phyloP scores from a whole-genome alignment of 2,888 invertebrate species.

The Slavum lentiscoides region DNA sequence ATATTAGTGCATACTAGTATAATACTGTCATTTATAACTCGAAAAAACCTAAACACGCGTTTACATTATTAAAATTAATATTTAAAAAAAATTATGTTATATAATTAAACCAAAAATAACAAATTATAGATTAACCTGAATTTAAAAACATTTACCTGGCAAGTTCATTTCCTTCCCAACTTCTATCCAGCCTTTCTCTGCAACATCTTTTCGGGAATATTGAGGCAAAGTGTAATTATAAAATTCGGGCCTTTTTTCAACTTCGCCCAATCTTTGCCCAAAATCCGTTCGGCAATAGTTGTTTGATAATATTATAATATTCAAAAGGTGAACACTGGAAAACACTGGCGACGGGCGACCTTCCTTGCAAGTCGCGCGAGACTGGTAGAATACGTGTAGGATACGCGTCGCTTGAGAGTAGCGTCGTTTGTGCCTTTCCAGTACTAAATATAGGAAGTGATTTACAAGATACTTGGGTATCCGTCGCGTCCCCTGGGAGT shows the following conservation, averaged over 20 bases:
- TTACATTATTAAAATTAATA: too few species aligned
- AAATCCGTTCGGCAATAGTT: not conserved
- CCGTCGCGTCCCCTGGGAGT: not conserved
- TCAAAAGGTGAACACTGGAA: not conserved
- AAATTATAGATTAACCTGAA: not conserved
- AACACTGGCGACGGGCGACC: not conserved
- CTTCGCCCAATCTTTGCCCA: conserved; percentile 5
- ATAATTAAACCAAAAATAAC: too few species aligned
- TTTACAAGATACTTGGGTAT: conserved; percentile 24
- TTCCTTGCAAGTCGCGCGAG: not conserved
- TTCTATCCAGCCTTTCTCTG: too few species aligned
- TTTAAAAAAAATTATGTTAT: too few species aligned
- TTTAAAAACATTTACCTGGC: too few species aligned
- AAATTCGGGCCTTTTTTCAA: conserved; percentile 17
- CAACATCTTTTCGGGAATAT: too few species aligned
- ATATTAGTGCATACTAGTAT: too few species aligned
- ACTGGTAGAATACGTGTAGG: conserved; percentile 8
- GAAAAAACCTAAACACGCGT: too few species aligned
- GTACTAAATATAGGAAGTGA: conserved; percentile 24
- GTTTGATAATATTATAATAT: too few species aligned
- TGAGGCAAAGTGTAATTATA: conserved; percentile 12
- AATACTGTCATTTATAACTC: too few species aligned
- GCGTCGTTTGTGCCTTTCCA: conserved; percentile 14
- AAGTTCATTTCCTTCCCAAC: conserved; percentile 11
- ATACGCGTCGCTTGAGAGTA: conserved; percentile 13